Conservation (phyloP, 2,888 invertebrate species). For the Platycheirus albimanus region DNA sequence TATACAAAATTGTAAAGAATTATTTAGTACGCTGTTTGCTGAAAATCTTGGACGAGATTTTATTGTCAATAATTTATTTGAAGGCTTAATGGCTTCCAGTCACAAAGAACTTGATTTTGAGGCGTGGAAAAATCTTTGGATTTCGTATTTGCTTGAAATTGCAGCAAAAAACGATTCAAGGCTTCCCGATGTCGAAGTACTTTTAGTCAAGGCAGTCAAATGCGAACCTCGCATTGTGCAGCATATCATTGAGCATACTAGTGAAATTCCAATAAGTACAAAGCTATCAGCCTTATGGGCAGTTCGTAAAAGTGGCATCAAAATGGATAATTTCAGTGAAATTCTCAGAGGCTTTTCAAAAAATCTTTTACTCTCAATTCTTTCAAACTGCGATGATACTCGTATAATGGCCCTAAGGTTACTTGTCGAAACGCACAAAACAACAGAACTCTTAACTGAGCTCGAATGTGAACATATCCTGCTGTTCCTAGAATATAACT, state of each 20-base stretch:
- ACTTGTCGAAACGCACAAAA: conserved; percentile 89
- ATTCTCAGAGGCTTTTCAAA: conserved; percentile 83
- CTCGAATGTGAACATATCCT: conserved; percentile 87
- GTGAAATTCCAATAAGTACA: conserved; percentile 77
- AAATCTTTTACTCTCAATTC: conserved; percentile 84
- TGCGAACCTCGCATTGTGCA: conserved; percentile 77
- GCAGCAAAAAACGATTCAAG: conserved; percentile 75
- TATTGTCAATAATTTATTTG: conserved; percentile 84
- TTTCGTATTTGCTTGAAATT: conserved; percentile 77
- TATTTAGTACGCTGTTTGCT: conserved; percentile 77
- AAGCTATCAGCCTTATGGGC: conserved; percentile 81
- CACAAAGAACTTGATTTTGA: conserved; percentile 80
- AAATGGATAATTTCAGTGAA: conserved; percentile 74
- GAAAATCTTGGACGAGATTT: conserved; percentile 78
- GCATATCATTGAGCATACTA: conserved; percentile 75
- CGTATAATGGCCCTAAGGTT: conserved; percentile 87
- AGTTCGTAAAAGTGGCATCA: conserved; percentile 83
- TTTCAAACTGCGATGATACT: conserved; percentile 84
- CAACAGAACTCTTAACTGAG: conserved; percentile 86
- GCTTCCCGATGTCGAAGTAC: conserved; percentile 77
- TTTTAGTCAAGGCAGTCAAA: conserved; percentile 79
- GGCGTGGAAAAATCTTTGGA: conserved; percentile 84
- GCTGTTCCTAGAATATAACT: conserved; percentile 87
- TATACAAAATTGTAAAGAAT: conserved; percentile 75
- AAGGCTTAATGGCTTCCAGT: conserved; percentile 84